A percentile compares a stretch with the other conserved stretches of the same genome.
Evolutionary conservation across 2,888 invertebrate genomes (phyloP).

Genomic region (Eilema caniola): DNA sequence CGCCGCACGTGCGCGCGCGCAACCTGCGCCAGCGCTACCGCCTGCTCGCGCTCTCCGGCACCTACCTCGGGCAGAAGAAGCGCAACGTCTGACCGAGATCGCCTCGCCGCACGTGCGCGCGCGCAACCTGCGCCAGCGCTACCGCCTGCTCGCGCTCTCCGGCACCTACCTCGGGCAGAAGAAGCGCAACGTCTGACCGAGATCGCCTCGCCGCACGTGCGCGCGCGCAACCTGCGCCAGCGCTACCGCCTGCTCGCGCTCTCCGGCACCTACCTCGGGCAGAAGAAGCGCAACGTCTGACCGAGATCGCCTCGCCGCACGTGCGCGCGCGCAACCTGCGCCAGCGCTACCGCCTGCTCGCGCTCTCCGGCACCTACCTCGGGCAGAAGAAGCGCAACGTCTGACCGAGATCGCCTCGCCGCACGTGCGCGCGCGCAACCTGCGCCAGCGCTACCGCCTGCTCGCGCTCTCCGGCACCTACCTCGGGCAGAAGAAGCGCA

Average conservation of each 20-base stretch:
- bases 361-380: conserved; percentile 91
- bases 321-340: conserved; percentile 96
- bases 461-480: conserved; percentile 93
- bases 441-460: conserved; percentile 95
- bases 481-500: conserved; percentile 86
- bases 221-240: conserved; percentile 96
- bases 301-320: conserved; percentile 96
- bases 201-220: conserved; percentile 96
- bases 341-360: conserved; percentile 95
- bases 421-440: conserved; percentile 96
- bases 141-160: conserved; percentile 94
- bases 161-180: conserved; percentile 90
- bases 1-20: conserved; percentile 96
- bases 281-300: conserved; percentile 80
- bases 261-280: conserved; percentile 91
- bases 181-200: conserved; percentile 88
- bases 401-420: conserved; percentile 95
- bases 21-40: conserved; percentile 97
- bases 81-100: conserved; percentile 90
- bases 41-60: conserved; percentile 93
- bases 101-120: conserved; percentile 97
- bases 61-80: conserved; percentile 89
- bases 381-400: conserved; percentile 84
- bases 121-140: conserved; percentile 95
- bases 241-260: conserved; percentile 94